These are phyloP conservation scores for Natator depressus DNA, from an alignment of 2,113 vertebrate species.

Conservation along the genomic window DNA sequence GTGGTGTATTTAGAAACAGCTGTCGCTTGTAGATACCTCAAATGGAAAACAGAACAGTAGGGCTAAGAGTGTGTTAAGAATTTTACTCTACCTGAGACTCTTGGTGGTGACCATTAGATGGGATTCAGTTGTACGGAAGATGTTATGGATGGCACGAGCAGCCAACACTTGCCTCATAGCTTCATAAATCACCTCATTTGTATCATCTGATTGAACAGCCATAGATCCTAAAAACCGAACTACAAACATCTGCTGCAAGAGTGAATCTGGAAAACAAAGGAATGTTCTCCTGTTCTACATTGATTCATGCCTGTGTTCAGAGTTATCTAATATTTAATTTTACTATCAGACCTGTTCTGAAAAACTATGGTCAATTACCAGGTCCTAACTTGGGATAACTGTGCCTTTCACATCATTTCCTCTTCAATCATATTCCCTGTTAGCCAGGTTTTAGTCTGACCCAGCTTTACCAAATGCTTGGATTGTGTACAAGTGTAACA, in stretches of 20 bases:
- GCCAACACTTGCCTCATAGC: slow-evolving; percentile 97
- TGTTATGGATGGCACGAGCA: slow-evolving; percentile 96
- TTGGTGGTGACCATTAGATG: slow-evolving; percentile 96
- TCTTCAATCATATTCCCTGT: background rate
- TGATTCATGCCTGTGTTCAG: background rate
- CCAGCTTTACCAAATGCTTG: background rate
- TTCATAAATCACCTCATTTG: slow-evolving; percentile 93
- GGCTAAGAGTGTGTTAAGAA: background rate
- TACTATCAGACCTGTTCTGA: background rate
- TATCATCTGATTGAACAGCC: slow-evolving; percentile 88
- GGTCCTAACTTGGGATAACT: background rate
- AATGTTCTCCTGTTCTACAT: background rate
- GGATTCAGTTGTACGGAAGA: slow-evolving; percentile 94
- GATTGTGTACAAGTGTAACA: background rate
- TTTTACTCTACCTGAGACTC: slow-evolving; percentile 81
- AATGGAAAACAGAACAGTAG: background rate
- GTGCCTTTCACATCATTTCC: background rate
- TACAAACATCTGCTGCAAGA: slow-evolving; percentile 94
- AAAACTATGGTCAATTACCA: background rate
- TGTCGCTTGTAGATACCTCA: background rate
- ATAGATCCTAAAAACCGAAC: slow-evolving; percentile 97
- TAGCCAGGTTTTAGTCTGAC: background rate
- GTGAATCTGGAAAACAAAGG: slow-evolving; percentile 84
- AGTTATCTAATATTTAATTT: too few species aligned
- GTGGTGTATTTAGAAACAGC: background rate